Evolutionary conservation across 2,797 vertebrate species (phyloP), one percentile per base, ranked within the genome.

Genomic region (Parauchenoglanis ngamensis): DNA sequence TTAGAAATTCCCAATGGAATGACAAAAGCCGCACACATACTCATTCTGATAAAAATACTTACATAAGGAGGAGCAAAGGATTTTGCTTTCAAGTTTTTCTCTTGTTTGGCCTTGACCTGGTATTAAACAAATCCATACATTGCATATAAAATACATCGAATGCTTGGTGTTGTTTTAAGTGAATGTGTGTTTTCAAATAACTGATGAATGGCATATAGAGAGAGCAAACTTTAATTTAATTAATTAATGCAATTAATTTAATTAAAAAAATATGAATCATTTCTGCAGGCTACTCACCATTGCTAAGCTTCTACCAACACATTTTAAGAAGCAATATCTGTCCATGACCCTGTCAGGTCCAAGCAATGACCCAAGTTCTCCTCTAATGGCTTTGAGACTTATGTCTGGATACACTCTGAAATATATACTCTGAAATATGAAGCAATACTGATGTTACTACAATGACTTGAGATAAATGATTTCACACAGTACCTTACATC

Each of bases 31-130:
- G 61, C 49, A 86, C 4, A 73, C 6, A 56, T 4, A 12, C 28
- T 44, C 0, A 54, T 86, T 56, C 63, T 54, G 7, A 75, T 7
- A 23, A 79, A 88, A 4, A n/a, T 92, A 97, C 97, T 84, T 96
- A 99, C 97, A 93, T 97, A 96, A 6, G 98, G 98, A 85, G 97
- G 97, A 90, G 95, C 96, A 91, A 99, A 98, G 31, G 92, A 95
- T 94, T 97, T 97, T 87, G 97, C 95, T 95, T 97, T 96, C 88
- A 99, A 91, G 84, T 98, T 96, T 89, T 90, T 92, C 93, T 99
- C 98, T 93, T 99, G 97, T 89, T 96, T 97, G 94, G 94, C 89
- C 92, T 97, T 98, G 77, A 99, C 97, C 98, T 99, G 80, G 89
- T 6, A 67, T 84, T 92, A 89, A 90, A 89, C 35, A 81, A 76